Percentiles rank a stretch among this genome's conserved stretches.
These are phyloP conservation scores for Polydrusus tereticollis DNA, from an alignment of 2,888 invertebrate genomes.

Conservation along the genomic window DNA sequence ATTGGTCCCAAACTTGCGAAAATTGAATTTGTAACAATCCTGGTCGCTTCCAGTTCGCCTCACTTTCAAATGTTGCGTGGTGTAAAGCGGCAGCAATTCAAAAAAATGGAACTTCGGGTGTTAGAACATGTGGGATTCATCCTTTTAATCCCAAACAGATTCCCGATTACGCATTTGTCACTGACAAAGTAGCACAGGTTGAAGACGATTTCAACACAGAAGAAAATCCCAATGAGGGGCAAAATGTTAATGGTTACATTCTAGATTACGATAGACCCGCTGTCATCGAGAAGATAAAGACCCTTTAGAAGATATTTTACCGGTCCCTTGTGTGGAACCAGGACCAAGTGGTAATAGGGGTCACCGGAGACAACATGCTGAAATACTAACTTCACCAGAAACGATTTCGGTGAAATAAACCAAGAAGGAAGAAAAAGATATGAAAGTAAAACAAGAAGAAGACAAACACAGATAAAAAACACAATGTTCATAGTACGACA, in stretches of 20 bases:
- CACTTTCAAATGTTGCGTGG: conserved; percentile 28
- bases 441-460: neutral
- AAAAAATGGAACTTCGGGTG: conserved; percentile 35
- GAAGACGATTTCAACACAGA: neutral
- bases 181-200: neutral
- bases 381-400: conserved; percentile 24
- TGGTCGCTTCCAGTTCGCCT: conserved; percentile 13
- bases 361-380: conserved; percentile 40
- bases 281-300: conserved; percentile 28
- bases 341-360: conserved; percentile 33
- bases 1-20: conserved; percentile 13
- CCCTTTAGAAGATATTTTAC: conserved; percentile 28
- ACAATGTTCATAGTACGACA: neutral
- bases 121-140: conserved; percentile 32
- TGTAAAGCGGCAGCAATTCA: conserved; percentile 35
- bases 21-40: conserved; percentile 19
- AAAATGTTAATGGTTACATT: no score
- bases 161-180: no score
- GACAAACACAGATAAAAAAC: neutral
- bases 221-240: neutral
- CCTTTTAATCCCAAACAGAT: conserved; percentile 19
- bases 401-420: neutral
- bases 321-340: conserved; percentile 30
- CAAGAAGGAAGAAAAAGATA: neutral
- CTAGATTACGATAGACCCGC: neutral